These are phyloP conservation scores for Esox lucius DNA, from an alignment of 2,797 vertebrate genomes.

Conservation along the genomic window DNA sequence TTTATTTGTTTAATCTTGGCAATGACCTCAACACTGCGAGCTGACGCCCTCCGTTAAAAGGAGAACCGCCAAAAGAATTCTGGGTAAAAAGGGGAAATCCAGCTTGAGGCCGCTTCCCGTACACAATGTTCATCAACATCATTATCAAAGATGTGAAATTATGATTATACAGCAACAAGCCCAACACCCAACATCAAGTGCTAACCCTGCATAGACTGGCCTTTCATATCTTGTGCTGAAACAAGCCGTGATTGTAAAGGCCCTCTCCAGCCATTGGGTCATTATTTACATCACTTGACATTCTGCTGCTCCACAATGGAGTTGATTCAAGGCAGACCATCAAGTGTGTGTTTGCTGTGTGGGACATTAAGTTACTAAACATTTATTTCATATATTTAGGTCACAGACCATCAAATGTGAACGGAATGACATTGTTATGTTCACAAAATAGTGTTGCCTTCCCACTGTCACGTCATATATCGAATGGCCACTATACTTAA, in stretches of 20 bases:
- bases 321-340: no score
- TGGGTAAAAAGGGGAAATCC: constrained; percentile 62
- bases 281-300: no score
- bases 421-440: no score
- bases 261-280: no score
- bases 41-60: constrained; percentile 66
- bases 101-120: constrained; percentile 43
- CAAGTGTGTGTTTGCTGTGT: no score
- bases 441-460: no score
- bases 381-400: no score
- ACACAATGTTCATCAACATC: constrained; percentile 32
- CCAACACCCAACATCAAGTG: not conserved
- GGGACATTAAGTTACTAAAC: no score
- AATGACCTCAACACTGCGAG: constrained; percentile 58
- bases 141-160: constrained; percentile 42
- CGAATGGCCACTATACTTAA: no score
- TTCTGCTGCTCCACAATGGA: no score
- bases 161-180: constrained; percentile 27
- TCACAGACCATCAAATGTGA: no score
- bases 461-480: no score
- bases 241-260: not conserved
- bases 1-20: constrained; percentile 64
- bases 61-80: constrained; percentile 34
- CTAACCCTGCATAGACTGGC: not conserved
- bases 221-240: not conserved